phyloP scores from a whole-genome alignment of 2,797 vertebrate species.

The Allobates femoralis region DNA sequence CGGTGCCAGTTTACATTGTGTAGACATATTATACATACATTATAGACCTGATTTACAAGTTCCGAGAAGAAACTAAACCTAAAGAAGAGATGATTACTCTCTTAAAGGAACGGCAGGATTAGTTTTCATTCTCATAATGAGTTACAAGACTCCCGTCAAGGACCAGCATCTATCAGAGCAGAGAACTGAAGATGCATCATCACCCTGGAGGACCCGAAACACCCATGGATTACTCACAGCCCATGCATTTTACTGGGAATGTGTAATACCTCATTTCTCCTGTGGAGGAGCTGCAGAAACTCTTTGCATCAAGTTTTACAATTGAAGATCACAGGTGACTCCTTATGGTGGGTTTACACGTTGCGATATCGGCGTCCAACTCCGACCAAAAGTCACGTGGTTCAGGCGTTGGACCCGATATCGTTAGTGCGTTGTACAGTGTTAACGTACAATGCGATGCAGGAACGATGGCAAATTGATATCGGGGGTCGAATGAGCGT shows the following conservation, averaged over 20 bases:
- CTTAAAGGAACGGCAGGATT: not conserved
- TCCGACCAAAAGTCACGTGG: too few species aligned
- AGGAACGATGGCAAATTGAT: too few species aligned
- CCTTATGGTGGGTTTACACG: too few species aligned
- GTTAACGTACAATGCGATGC: too few species aligned
- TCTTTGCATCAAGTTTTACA: not conserved
- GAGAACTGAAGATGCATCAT: not conserved
- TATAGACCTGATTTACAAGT: slow-evolving; percentile 5
- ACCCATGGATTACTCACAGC: not conserved
- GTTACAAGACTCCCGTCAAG: not conserved
- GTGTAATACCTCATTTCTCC: not conserved
- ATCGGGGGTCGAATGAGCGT: too few species aligned
- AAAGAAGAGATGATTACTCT: not conserved
- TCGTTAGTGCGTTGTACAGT: too few species aligned
- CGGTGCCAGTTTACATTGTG: slow-evolving; percentile 5
- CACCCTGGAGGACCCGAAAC: not conserved
- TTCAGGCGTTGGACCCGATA: too few species aligned
- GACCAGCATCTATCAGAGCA: not conserved
- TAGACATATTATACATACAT: slow-evolving; percentile 5
- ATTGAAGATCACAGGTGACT: too few species aligned
- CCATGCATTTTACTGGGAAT: not conserved
- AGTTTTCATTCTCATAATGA: not conserved
- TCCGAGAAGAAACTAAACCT: not conserved
- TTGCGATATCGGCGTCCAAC: too few species aligned
- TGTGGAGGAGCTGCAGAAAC: not conserved